Base-by-base conservation (phyloP, 2,797 vertebrate species). In the Tragopan temminckii region DNA sequence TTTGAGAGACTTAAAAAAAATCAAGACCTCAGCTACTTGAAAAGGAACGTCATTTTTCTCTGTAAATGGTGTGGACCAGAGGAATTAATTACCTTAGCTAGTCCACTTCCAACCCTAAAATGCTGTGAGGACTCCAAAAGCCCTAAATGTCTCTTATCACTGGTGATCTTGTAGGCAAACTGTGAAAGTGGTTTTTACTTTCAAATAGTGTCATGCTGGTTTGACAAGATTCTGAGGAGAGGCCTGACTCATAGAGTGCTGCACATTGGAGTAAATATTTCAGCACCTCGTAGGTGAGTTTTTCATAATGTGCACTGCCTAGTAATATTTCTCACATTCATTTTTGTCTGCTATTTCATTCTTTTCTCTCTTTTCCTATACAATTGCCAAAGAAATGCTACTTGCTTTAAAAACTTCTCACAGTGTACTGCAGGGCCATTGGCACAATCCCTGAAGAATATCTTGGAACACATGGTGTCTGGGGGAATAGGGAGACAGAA, bases 61-160 rank as follows among this genome's bases (percentile, higher is more conserved):
- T 55, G 46, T 29, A 58, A 85, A 75, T 64, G 2, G 71, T 77
- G 16, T 52, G 29, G n/a, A 85, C 53, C 66, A 71, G 85, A 93
- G 35, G 70, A 94, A 87, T 87, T 89, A 87, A 91, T 95, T 85
- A 80, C 29, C 23, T 82, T 63, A 40, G 35, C 35, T 89, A 90
- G 66, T 46, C 36, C 14, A 36, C 18, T 46, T 87, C n/a, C 38
- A 69, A 66, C 62, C 27, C 43, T 82, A 55, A 90, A 94, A 71
- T 66, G 11, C n/a, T 82, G n/a, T 46, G 35, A 85, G 61, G 7
- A 3, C 62, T 90, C 35, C 50, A 77, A 95, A 93, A 80, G 23
- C 24, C 27, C 38, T 48, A 66, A 68, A 72, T 0, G 5, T 72
- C 48, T 87, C 33, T 74, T 81, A 89, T 20, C 21, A 11, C 13